Conservation (phyloP, 2,797 vertebrate species). For the Rhinophrynus dorsalis region DNA sequence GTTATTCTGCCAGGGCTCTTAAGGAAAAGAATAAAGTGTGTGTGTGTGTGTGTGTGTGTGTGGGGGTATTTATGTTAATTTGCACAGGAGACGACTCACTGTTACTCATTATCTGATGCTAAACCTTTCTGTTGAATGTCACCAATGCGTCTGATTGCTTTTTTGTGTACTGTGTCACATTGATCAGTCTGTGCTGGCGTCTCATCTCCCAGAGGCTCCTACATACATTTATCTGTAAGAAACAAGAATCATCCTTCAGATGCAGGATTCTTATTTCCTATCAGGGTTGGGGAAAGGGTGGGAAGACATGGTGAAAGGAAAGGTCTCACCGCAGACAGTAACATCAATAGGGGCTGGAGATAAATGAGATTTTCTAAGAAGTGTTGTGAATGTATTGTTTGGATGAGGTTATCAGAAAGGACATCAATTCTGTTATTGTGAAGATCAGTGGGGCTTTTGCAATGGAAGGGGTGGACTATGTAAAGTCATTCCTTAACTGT, state of each 20-base stretch:
- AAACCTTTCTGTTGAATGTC: neutral
- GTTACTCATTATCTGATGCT: constrained; percentile 7
- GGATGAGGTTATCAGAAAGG: constrained; percentile 34
- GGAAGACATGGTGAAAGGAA: constrained; percentile 19
- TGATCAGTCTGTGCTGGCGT: neutral
- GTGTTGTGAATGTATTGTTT: neutral
- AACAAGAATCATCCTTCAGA: neutral
- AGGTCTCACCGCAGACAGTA: constrained; percentile 9
- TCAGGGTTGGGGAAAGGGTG: constrained; percentile 1
- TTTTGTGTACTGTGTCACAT: constrained; percentile 14
- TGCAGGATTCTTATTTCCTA: constrained; percentile 17
- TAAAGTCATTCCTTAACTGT: too few relatives aligned
- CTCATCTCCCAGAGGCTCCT: neutral
- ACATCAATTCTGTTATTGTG: constrained; percentile 7
- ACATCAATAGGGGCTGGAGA: constrained; percentile 17
- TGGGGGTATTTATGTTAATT: neutral
- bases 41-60: too few relatives aligned
- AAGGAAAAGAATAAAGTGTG: too few relatives aligned
- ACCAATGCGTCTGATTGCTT: neutral
- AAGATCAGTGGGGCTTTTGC: neutral
- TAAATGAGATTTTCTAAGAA: neutral
- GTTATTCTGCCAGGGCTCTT: too few relatives aligned
- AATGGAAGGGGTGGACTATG: too few relatives aligned
- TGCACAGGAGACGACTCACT: neutral
- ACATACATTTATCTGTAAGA: constrained; percentile 16